Base-by-base conservation (phyloP, 1,140 invertebrate species). In the Ostrea edulis region DNA sequence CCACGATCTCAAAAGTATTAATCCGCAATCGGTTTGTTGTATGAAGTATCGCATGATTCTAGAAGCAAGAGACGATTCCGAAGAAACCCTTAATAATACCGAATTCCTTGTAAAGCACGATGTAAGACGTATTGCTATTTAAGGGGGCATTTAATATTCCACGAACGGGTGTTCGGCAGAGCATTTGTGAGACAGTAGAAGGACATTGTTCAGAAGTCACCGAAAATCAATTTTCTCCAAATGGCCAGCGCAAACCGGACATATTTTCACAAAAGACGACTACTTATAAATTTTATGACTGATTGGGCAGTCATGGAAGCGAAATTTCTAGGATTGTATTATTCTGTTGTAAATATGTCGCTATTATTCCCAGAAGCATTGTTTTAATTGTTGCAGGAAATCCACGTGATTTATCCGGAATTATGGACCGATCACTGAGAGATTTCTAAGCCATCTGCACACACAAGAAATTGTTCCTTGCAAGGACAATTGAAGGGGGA, bases 371-470 rank as follows among this genome's bases (percentile, higher is more conserved):
- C 25, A 25, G 68, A 77, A 77, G 68, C 29, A 25, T 29, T 29
- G 68, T 35, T 35, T 29, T 77, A 35, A 77, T 77, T 77, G 68
- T 77, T 14, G 29, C 22, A 83, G 82, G 53, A 83, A 83, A 83
- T 83, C 53, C 82, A 17, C 22, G 82, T 52, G 82, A 83, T 53
- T 83, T 53, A 83, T 53, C 44, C 53, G 82, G 44, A 83, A 83
- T 83, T 83, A 83, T n/a, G 82, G 22, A n/a, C 51, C 51, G 82
- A 83, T 83, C 20, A 53, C 8, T 22, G 17, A 25, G 17, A 53
- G 53, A 52, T 83, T 53, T 54, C 22, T 53, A 83, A 83, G 82
- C 82, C 82, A 83, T 83, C 82, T 83, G 82, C 53, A 83, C 82
- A 83, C 82, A 83, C 17, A 52, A 77, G 25, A 77, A 77, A 35